Evolutionary conservation across 2,888 invertebrate species (phyloP), one percentile per base, ranked within the genome.

Genomic region (Hirtodrosophila duncani): DNA sequence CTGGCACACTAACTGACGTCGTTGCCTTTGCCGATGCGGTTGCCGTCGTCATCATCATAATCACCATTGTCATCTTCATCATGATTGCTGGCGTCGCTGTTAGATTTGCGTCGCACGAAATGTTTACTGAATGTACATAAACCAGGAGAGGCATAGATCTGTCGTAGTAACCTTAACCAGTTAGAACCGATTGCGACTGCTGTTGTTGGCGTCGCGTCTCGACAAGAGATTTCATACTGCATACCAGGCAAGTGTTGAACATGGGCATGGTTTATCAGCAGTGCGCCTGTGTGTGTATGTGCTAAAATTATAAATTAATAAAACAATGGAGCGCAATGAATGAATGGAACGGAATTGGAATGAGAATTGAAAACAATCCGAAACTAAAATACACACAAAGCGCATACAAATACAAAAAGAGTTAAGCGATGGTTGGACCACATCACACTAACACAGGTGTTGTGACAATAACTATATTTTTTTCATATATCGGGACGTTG

Each of bases 251-350:
- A 33, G 27, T 59, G n/a, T n/a, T n/a, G n/a, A n/a, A n/a, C n/a
- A n/a, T n/a, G n/a, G n/a, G n/a, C 37, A 41, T 27, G 27, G 30
- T 11, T 45, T 49, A 23, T 48, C 50, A 37, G 26, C 36, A 11
- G 3, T 39, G 29, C 30, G 17, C 46, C 16, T 48, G 23, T 20
- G 5, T 11, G 7, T 50, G 38, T 70, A 56, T 72, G 77, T 59
- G 72, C 50, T 74, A 63, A 74, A 74, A 77, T 74, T 74, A 72
- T 77, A 72, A 74, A 74, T 74, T 74, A 78, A 77, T 77, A 72
- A 71, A 67, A 66, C 68, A 67, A 62, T 58, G 64, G 61, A 59
- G 46, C 48, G 58, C 66, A 70, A 68, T 77, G 63, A 77, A 77
- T 72, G 69, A 74, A 77, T 68, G 72, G 66, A 61, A 51, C 63